Base-by-base conservation (phyloP, 2,888 invertebrate species). In the Hirtodrosophila alboralis region DNA sequence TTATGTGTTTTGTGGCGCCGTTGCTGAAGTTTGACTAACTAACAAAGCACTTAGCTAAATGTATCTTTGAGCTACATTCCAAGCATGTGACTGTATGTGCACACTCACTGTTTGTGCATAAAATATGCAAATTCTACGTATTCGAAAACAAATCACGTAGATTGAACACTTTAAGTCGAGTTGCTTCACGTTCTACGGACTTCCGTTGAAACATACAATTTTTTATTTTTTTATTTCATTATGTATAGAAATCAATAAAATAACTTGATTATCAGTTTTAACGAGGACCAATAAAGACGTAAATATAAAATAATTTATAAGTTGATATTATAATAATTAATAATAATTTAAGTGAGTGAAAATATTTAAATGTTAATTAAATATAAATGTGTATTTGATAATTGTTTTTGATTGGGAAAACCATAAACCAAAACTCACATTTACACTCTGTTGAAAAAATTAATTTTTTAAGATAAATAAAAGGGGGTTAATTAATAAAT, bases 61-160 rank as follows among this genome's bases (percentile, higher is more conserved):
- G 65, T 84, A 62, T 84, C 59, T 41, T 18, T 51, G 23, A 52
- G 34, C 58, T 49, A 63, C 37, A 49, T 6, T 36, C 41, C 37
- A 13, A 9, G 4, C 16, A 2, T 16, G 9, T 58, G 7, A 10
- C n/a, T 60, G 2, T 28, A 10, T 28, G 13, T 5, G 14, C 18
- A 44, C 26, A 12, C 41, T 33, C 34, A 61, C 53, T 63, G 33
- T 40, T 28, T 47, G 13, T 47, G 14, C 38, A 9, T 36, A 48
- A 41, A 52, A 65, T 85, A 86, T 86, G 80, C 75, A 85, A 81
- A 81, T 86, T 62, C 10, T 48, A 44, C 41, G 37, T 54, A 75
- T 78, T 56, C 36, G 51, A 54, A 86, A 81, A 75, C 80, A 83
- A 85, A 86, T 83, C 87, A 86, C 71, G 79, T 68, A 74, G 47